phyloP scores from a whole-genome alignment of 2,113 vertebrate species.

The Bungarus multicinctus region DNA sequence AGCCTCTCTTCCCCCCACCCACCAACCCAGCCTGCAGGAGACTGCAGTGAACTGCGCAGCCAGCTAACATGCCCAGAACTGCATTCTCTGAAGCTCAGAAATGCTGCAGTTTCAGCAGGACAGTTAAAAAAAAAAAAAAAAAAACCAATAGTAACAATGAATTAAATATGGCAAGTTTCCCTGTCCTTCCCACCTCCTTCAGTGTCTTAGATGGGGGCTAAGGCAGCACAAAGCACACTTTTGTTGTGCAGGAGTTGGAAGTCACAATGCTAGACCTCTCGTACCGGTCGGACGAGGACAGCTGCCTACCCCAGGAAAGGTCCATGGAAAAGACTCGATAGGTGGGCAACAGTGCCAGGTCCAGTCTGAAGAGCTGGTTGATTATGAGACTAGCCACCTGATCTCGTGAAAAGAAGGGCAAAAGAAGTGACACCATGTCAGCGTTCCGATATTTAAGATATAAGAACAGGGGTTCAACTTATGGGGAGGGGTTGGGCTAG shows the following conservation, averaged over 20 bases:
- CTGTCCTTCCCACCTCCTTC: too few species aligned
- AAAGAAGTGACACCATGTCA: not conserved
- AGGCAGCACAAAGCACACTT: not conserved
- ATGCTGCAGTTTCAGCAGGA: slow-evolving; percentile 27
- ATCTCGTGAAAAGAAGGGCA: not conserved
- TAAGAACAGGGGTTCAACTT: too few species aligned
- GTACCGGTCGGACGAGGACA: not conserved
- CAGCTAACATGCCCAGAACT: not conserved
- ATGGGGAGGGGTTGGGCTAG: too few species aligned
- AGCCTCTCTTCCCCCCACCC: rapidly evolving
- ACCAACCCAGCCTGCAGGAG: slow-evolving; percentile 31
- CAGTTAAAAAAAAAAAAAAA: not conserved
- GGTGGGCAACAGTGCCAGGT: not conserved
- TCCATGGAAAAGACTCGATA: too few species aligned
- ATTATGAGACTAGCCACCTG: too few species aligned
- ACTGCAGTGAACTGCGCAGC: slow-evolving; percentile 8
- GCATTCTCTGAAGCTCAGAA: not conserved
- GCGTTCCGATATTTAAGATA: not conserved
- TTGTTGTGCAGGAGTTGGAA: not conserved
- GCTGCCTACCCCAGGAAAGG: not conserved
- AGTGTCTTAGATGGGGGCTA: not conserved
- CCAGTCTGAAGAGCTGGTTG: not conserved
- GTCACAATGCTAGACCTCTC: not conserved
- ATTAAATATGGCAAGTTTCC: too few species aligned
- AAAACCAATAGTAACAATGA: not conserved